A percentile compares a stretch with the other conserved stretches of the same genome.
phyloP scores from a whole-genome alignment of 2,113 vertebrate genomes.

The Antennarius striatus region DNA sequence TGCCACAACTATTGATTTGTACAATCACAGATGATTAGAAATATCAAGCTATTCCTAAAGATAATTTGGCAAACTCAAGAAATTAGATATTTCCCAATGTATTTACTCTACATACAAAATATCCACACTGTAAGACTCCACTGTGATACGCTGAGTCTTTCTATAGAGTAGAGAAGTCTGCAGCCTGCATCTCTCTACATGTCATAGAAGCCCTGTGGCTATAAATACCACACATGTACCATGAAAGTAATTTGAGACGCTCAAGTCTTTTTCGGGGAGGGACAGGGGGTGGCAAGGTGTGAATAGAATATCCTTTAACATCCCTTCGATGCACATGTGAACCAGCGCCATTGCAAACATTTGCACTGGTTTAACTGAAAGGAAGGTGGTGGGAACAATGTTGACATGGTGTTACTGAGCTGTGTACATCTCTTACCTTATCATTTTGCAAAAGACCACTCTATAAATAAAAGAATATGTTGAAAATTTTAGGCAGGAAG shows the following conservation, averaged over 20 bases:
- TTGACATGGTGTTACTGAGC: slow-evolving; percentile 97
- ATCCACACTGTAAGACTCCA: neutral
- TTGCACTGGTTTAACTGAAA: slow-evolving; percentile 78
- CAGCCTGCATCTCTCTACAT: slow-evolving; percentile 4
- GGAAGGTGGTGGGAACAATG: slow-evolving; percentile 87
- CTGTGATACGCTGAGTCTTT: neutral
- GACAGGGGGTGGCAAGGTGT: neutral
- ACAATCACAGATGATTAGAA: too few species aligned
- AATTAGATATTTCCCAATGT: too few species aligned
- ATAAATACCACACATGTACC: slow-evolving; percentile 45
- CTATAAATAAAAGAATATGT: slow-evolving; percentile 99
- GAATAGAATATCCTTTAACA: slow-evolving; percentile 16
- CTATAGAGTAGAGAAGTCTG: slow-evolving; percentile 3
- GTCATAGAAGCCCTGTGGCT: slow-evolving; percentile 10
- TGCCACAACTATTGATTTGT: neutral
- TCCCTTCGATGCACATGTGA: slow-evolving; percentile 65
- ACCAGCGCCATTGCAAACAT: slow-evolving; percentile 77
- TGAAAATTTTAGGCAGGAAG: slow-evolving; percentile 99
- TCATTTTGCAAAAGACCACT: slow-evolving; percentile 99
- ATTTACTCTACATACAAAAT: neutral
- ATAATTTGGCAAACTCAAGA: too few species aligned
- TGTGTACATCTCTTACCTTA: slow-evolving; percentile 98
- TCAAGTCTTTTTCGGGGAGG: slow-evolving; percentile 1
- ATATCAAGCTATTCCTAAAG: too few species aligned
- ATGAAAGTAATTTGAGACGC: slow-evolving; percentile 39